These are phyloP conservation scores for Rhopalosiphum nymphaeae DNA, from an alignment of 2,888 invertebrate genomes.

Conservation along the genomic window DNA sequence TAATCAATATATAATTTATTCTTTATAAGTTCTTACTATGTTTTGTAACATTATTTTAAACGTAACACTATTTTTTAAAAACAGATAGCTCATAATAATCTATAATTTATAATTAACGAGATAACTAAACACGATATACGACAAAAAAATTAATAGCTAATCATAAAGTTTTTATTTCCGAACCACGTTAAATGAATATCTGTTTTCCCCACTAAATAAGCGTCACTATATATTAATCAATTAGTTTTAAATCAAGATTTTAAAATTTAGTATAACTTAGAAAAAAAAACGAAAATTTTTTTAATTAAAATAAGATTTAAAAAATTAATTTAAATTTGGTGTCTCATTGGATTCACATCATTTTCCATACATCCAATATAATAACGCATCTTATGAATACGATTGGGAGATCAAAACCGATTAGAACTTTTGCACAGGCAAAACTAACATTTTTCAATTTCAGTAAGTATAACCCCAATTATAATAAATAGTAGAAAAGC, in stretches of 20 bases:
- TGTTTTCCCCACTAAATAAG: background rate
- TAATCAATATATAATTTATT: background rate
- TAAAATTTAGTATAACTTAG: background rate
- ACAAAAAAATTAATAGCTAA: background rate
- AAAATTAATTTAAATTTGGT: background rate
- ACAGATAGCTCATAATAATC: background rate
- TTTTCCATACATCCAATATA: background rate
- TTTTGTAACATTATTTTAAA: background rate
- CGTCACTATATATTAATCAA: background rate
- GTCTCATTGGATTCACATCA: background rate
- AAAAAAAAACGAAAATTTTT: background rate
- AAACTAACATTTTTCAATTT: constrained; percentile 17
- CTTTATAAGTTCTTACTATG: background rate
- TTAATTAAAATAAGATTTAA: background rate
- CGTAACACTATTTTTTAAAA: background rate
- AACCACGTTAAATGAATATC: background rate
- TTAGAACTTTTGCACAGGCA: background rate
- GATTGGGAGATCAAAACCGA: background rate
- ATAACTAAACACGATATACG: background rate
- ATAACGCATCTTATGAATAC: background rate
- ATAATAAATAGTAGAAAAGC: constrained; percentile 36
- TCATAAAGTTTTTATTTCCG: background rate
- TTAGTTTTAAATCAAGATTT: background rate
- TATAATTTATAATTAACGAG: background rate
- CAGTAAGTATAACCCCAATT: constrained; percentile 22